Base-by-base conservation (phyloP, 2,797 vertebrate species). In the Distichodus sexfasciatus region DNA sequence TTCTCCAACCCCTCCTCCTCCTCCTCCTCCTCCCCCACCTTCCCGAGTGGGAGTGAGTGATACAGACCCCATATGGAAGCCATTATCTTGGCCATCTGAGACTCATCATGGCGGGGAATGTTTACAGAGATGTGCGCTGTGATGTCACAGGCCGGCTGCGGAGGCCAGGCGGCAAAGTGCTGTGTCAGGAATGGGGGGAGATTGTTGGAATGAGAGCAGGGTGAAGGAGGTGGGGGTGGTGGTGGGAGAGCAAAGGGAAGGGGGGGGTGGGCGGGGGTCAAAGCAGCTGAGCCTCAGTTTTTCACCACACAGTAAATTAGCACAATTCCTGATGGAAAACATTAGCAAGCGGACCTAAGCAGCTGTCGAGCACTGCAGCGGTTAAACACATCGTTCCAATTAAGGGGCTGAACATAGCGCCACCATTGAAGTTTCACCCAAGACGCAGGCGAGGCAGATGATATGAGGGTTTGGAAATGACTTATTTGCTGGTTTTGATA, bases 111-210 rank as follows among this genome's bases (percentile, higher is more conserved):
- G 48, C 17, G 46, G 62, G 67, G 71, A 77, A 77, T 77, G 76
- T 77, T 77, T 77, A 74, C 69, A 17, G 66, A 77, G 76, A 77
- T 74, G 67, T 70, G 43, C 35, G 57, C 71, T 71, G 75, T 77
- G 76, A 77, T 77, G 76, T 77, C 76, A 77, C 57, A 29, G 66
- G 58, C 31, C 35, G 66, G 66, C 75, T 77, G 55, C 19, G 40
- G 61, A 76, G 61, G 54, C 57, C 55, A 73, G 61, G 43, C 66
- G n/a, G 61, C 50, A 71, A 74, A 74, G 57, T 77, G 75, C 76
- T 74, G 76, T 77, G 76, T 77, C 76, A 77, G 71, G 61, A 66
- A 28, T 6, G 38, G 36, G 36, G 74, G 36, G 38, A 1, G 14
- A 15, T 40, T 31, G 44, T 23, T 23, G 23, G 15, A 15, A 19